Base-by-base conservation (phyloP, 2,113 vertebrate genomes). In the Neogobius melanostomus region DNA sequence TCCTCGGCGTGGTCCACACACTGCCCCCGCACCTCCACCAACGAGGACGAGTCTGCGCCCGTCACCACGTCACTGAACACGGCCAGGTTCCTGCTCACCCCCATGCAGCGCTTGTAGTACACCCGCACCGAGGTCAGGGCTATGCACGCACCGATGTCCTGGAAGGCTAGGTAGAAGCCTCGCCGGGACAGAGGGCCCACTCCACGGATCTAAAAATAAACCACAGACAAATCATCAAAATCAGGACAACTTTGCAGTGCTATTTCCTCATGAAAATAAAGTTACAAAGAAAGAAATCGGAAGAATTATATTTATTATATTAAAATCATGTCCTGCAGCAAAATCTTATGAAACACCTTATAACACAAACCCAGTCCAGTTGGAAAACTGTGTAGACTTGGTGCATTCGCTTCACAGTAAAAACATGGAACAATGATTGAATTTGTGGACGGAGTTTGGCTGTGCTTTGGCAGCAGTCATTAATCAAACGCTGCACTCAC, bases 151-250 rank as follows among this genome's bases (percentile, higher is more conserved):
- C 97, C 97, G 0, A 98, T 98, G 87, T 99, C 97, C 91, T 99
- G 97, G 91, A 99, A 98, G 62, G 96, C 97, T 90, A 99, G 80
- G 91, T 98, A 99, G 89, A 99, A 98, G 0, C 97, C 97, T 0
- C 94, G 93, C 16, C 92, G 94, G 88, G 46, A 94, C 76, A 99
- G 90, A 0, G 97, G 97, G 0, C 97, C 97, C 68, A 99, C 94
- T 0, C 95, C 96, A 0, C 97, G 92, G 66, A 98, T 94, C 90
- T 91, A 2, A 6, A 59, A 46, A 62, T 15, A 12, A 14, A 11
- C 28, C 56, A 57, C 6, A 5, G 11, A 11, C 9, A 42, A 3
- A 3, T 2, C 16, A 3, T 16, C 51, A 16, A 6, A 11, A 54
- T 8, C 17, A 11, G 53, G 8, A 21, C 17, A 14, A 8, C 11